Evolutionary conservation across 1,140 invertebrate species (phyloP), one percentile per base, ranked within the genome.

Genomic region (fruit fly (Drosophila melanogaster)): DNA sequence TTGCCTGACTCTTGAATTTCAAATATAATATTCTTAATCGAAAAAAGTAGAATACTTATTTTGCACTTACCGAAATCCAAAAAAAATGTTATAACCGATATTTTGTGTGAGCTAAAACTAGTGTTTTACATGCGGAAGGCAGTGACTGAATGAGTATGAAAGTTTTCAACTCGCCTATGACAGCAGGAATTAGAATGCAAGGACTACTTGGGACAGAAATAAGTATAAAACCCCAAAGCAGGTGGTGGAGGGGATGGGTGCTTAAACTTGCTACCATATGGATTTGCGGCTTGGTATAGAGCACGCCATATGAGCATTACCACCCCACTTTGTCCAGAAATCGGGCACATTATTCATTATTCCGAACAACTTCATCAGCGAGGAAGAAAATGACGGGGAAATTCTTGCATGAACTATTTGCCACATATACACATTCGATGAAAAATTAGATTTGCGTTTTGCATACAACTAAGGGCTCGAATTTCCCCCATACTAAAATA

Each of bases 361-460:
- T 71, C 40, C 41, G 17, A 77, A 77, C 49, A 51, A 76, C 72
- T 77, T 76, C 72, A 77, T 77, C 73, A 76, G 41, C 53, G n/a
- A 33, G 37, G 22, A 41, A 14, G 24, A 30, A 53, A 50, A 43
- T 17, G 46, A 15, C 12, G 17, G 22, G 15, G 49, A 35, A 43
- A 76, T 22, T 62, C 58, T 43, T 58, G 41, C 62, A 58, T 41
- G 46, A 51, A 60, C 55, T 67, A 61, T 66, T 33, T 61, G 58
- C 33, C 55, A 72, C 73, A 72, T 67, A 64, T 76, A 71, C 79
- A 86, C 53, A 83, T 87, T 86, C 84, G 81, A 86, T 86, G 79
- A 86, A 86, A 86, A 78, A 86, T 87, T 86, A 79, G 77, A 87
- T 79, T 71, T 84, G 57, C 58, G 81, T 81, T 86, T 86, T 86